Percentiles rank a stretch among this genome's conserved stretches.
Evolutionary conservation across 2,797 vertebrate genomes (phyloP).

Genomic region (Eulemur rubriventer): DNA sequence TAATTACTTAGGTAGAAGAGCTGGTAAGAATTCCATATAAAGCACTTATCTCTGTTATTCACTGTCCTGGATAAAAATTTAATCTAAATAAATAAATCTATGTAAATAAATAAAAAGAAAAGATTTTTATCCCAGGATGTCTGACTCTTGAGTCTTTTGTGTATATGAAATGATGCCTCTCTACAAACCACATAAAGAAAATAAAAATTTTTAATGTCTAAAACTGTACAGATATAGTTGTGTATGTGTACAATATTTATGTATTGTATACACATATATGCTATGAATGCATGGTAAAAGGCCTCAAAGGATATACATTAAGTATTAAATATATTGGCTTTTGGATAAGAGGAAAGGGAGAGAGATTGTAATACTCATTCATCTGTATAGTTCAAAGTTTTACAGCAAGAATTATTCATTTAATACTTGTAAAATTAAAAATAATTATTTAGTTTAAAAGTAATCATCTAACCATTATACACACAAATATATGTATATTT

Average conservation of each 20-base stretch:
- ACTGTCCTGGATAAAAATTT: background rate
- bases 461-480: background rate
- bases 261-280: background rate
- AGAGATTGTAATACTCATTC: background rate
- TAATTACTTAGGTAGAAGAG: background rate
- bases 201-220: background rate
- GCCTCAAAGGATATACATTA: background rate
- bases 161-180: background rate
- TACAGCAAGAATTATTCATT: background rate
- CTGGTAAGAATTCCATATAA: background rate
- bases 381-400: background rate
- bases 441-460: conserved; percentile 30
- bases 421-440: background rate
- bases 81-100: background rate
- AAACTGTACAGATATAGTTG: background rate
- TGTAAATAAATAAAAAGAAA: background rate
- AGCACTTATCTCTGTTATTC: background rate
- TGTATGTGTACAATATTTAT: background rate
- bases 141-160: background rate
- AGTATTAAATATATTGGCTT: background rate
- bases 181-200: background rate
- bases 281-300: background rate
- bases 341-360: background rate
- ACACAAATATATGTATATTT: background rate
- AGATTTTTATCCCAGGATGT: background rate